A percentile compares a stretch with the other conserved stretches of the same genome.
phyloP scores from a whole-genome alignment of 2,888 invertebrate genomes.

The Philereme vetulata region DNA sequence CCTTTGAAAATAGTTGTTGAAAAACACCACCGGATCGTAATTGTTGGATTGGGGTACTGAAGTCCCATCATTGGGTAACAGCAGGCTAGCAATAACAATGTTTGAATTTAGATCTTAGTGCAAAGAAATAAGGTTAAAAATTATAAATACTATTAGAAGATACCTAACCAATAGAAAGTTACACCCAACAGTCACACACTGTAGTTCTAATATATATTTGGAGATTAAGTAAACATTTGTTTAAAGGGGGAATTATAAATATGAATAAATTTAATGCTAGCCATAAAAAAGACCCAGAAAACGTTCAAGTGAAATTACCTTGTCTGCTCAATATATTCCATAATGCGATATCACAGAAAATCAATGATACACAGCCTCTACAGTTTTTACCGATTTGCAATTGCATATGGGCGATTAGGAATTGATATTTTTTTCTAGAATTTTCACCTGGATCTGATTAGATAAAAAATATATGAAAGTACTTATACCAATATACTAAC shows the following conservation, averaged over 20 bases:
- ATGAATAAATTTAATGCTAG: no score
- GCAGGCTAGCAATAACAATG: slow-evolving; percentile 17
- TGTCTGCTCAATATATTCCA: slow-evolving; percentile 25
- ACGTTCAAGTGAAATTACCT: slow-evolving; percentile 8
- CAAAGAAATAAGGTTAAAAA: no score
- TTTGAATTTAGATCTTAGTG: neutral
- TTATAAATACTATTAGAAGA: no score
- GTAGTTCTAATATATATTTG: no score
- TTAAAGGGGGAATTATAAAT: no score
- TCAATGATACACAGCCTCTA: neutral
- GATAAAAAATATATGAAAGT: slow-evolving; percentile 16
- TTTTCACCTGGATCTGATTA: slow-evolving; percentile 15
- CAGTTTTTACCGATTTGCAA: slow-evolving; percentile 1
- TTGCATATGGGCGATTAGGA: slow-evolving; percentile 2
- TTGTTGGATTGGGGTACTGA: neutral
- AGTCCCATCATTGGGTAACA: slow-evolving; percentile 19
- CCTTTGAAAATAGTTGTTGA: slow-evolving; percentile 8
- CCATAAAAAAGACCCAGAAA: no score
- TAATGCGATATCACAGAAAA: slow-evolving; percentile 4
- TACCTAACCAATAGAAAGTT: no score
- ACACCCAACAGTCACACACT: no score
- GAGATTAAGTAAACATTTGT: no score
- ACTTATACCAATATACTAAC: slow-evolving; percentile 1
- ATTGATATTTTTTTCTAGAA: slow-evolving; percentile 10
- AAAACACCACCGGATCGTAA: slow-evolving; percentile 4